phyloP scores from a whole-genome alignment of 1,140 invertebrate genomes.

The Panonychus citri region DNA sequence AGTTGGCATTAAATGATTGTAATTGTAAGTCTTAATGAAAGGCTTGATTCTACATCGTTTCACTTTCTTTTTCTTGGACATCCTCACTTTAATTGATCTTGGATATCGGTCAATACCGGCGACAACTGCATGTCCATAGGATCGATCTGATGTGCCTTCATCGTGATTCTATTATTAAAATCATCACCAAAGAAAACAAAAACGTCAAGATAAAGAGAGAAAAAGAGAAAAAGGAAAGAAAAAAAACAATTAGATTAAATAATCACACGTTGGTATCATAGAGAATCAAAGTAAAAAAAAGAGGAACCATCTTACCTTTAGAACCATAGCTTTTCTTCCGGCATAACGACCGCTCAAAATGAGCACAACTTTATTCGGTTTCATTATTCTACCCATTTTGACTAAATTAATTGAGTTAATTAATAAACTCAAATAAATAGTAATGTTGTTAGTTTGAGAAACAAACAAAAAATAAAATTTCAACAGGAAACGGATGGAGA shows the following conservation, averaged over 20 bases:
- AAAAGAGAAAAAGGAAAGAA: constrained; percentile 1
- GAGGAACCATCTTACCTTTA: constrained; percentile 38
- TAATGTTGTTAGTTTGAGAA: too few relatives aligned
- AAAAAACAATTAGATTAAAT: not conserved
- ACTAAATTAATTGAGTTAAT: not conserved
- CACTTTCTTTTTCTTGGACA: constrained; percentile 90
- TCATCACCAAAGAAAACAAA: too few relatives aligned
- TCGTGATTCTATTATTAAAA: constrained; percentile 51
- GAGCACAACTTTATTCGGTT: constrained; percentile 87
- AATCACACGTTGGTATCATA: too few relatives aligned
- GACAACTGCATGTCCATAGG: constrained; percentile 86
- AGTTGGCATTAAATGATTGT: constrained; percentile 96
- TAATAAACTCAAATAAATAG: too few relatives aligned
- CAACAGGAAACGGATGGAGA: too few relatives aligned
- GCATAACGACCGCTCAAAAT: constrained; percentile 91
- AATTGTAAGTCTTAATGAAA: constrained; percentile 86
- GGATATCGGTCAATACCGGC: constrained; percentile 95
- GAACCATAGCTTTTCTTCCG: constrained; percentile 84
- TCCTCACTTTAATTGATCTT: constrained; percentile 77
- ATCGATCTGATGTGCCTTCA: constrained; percentile 82
- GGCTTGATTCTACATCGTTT: constrained; percentile 92
- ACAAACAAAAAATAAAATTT: too few relatives aligned
- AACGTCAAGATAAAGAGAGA: too few relatives aligned
- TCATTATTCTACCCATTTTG: constrained; percentile 93
- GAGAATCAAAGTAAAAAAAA: not conserved